These are phyloP conservation scores for Halictus quadricinctus DNA, from an alignment of 2,888 invertebrate genomes.

Conservation along the genomic window DNA sequence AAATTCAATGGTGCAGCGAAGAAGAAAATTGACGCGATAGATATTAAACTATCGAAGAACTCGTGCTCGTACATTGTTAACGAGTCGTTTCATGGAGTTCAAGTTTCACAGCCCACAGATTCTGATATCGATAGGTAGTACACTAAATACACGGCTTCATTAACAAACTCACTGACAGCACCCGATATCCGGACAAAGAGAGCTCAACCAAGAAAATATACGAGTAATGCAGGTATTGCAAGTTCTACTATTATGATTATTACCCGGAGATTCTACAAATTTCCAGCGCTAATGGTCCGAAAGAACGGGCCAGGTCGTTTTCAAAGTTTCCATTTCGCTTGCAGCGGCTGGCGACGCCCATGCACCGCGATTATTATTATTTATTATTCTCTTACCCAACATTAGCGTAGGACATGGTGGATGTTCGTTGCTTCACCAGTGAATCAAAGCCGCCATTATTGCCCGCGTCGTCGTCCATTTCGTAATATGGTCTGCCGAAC, in stretches of 20 bases:
- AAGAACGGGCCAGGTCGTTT: neutral
- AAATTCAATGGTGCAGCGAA: too few species aligned
- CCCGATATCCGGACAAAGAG: neutral
- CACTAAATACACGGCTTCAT: too few species aligned
- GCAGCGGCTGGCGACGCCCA: neutral
- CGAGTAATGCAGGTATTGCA: neutral
- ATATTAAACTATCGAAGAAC: too few species aligned
- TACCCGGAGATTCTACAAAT: neutral
- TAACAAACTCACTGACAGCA: neutral
- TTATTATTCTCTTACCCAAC: constrained; percentile 63
- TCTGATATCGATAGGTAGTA: too few species aligned
- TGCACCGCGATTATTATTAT: neutral
- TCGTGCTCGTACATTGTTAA: too few species aligned
- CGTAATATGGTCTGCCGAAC: constrained; percentile 66
- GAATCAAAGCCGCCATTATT: constrained; percentile 47
- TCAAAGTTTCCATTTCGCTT: neutral
- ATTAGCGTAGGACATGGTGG: constrained; percentile 61
- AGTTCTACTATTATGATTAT: neutral
- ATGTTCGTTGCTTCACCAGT: constrained; percentile 29
- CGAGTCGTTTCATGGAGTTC: too few species aligned
- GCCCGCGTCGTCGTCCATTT: constrained; percentile 56
- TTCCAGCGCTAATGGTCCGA: neutral
- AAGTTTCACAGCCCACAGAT: too few species aligned
- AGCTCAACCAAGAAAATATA: neutral
- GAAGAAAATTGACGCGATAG: too few species aligned